phyloP scores from a whole-genome alignment of 2,113 vertebrate species.

The Dolichotis patagonum region DNA sequence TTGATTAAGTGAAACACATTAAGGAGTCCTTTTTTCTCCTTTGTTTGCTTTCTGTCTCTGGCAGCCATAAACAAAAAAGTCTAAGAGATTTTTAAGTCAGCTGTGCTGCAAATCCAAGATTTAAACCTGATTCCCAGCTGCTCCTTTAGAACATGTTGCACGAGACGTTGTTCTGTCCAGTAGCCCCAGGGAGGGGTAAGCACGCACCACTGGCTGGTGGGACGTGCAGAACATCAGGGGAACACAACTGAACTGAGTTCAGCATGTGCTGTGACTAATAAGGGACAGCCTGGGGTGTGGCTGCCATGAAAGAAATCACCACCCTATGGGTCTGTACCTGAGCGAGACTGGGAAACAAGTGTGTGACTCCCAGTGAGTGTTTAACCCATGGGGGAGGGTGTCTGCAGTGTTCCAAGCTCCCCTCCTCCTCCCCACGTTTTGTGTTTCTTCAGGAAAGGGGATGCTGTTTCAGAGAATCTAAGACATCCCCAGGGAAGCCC shows the following conservation, averaged over 20 bases:
- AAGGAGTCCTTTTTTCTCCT: background rate
- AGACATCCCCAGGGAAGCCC: background rate
- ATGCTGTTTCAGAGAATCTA: conserved; percentile 53
- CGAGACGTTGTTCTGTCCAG: conserved; percentile 66
- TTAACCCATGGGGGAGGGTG: conserved; percentile 52
- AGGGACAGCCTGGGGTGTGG: conserved; percentile 85
- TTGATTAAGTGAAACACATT: conserved; percentile 61
- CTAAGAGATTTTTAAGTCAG: conserved; percentile 45
- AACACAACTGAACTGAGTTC: conserved; percentile 81
- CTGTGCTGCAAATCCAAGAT: conserved; percentile 54
- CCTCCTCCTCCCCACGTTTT: background rate
- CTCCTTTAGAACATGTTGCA: conserved; percentile 72
- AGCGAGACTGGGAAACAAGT: conserved; percentile 75
- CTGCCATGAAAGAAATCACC: conserved; percentile 82
- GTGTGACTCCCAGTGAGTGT: conserved; percentile 70
- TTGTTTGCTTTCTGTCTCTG: conserved; percentile 56
- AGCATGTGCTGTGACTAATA: conserved; percentile 87
- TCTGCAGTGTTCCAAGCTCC: conserved; percentile 60
- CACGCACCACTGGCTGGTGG: conserved; percentile 75
- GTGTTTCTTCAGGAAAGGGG: conserved; percentile 74
- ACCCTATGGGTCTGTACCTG: conserved; percentile 74
- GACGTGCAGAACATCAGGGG: conserved; percentile 87
- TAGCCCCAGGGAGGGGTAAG: conserved; percentile 77
- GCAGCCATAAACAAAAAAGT: conserved; percentile 67
- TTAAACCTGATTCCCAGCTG: conserved; percentile 65